Base-by-base conservation (phyloP, 2,888 invertebrate species). In the Drosophila limbata region DNA sequence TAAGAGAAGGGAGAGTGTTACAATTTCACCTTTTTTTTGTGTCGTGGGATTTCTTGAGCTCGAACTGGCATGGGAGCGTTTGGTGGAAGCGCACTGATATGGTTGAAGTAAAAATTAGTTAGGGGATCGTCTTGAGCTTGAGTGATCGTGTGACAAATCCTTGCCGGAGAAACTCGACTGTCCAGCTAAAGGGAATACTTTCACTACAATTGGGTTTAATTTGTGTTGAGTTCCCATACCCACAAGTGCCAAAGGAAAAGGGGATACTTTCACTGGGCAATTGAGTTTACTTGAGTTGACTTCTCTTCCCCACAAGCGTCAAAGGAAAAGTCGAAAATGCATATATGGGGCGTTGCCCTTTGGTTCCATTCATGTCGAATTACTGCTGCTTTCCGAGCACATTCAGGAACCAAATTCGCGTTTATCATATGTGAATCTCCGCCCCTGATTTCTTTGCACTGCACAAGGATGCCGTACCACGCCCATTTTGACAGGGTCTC, bases 11-110 rank as follows among this genome's bases (percentile, higher is more conserved):
- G 64, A 76, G 76, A 69, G 66, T 77, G 83, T 67, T 84, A 89
- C 88, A 84, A 79, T 89, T 89, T 89, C 77, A 78, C 81, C 83
- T 61, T 61, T 64, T 69, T 64, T 69, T 60, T 77, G 35, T 57
- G 39, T 60, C 81, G 71, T 83, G 86, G 81, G 86, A 83, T 66
- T 86, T 47, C 52, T 50, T 31, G 69, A 59, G 57, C 56, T 72
- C 4, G 31, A 33, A 21, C 19, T 37, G 56, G n/a, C 65, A 60
- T 76, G 87, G 76, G 81, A 82, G 67, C 69, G 81, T 10, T 61
- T 52, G 53, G n/a, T 39, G 5, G 77, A 74, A 74, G 65, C 45
- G 76, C 77, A 39, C 62, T 69, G 72, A 77, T 76, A 77, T 39
- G 52, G 11, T 50, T 62, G 37, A n/a, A 44, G 45, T 40, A 47